These are phyloP conservation scores for Eupithecia inturbata DNA, from an alignment of 2,888 invertebrate genomes.

Conservation along the genomic window DNA sequence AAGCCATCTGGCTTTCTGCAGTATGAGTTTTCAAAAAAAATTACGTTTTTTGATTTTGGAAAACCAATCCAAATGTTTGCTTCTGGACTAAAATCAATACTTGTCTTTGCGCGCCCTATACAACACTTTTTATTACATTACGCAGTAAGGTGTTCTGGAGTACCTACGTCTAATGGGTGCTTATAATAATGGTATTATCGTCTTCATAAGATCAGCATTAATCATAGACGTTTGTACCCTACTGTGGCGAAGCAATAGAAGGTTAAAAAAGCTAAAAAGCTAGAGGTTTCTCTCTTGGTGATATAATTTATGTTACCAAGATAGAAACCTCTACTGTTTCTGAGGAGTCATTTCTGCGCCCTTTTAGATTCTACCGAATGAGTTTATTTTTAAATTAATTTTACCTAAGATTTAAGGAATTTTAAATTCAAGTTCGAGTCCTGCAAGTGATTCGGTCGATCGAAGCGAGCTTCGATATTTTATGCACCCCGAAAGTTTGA, in stretches of 20 bases:
- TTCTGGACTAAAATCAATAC: background rate
- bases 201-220: background rate
- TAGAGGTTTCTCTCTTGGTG: too few relatives aligned
- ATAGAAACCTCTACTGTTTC: too few relatives aligned
- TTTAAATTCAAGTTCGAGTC: background rate
- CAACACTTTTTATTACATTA: background rate
- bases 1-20: too few relatives aligned
- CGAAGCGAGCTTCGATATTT: slow-evolving; percentile 70
- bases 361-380: too few relatives aligned
- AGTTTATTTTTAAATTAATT: too few relatives aligned
- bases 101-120: background rate
- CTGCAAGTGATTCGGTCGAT: slow-evolving; percentile 16
- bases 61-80: background rate
- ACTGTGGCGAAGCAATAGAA: background rate
- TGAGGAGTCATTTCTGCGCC: too few relatives aligned
- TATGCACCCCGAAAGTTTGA: slow-evolving; percentile 75
- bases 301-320: too few relatives aligned
- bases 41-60: too few relatives aligned
- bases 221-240: background rate
- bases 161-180: background rate
- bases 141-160: slow-evolving; percentile 5
- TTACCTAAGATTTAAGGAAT: too few relatives aligned
- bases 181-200: background rate
- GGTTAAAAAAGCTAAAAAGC: too few relatives aligned
- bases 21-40: too few relatives aligned